phyloP scores from a whole-genome alignment of 2,797 vertebrate species.

The Meriones psammophilus region DNA sequence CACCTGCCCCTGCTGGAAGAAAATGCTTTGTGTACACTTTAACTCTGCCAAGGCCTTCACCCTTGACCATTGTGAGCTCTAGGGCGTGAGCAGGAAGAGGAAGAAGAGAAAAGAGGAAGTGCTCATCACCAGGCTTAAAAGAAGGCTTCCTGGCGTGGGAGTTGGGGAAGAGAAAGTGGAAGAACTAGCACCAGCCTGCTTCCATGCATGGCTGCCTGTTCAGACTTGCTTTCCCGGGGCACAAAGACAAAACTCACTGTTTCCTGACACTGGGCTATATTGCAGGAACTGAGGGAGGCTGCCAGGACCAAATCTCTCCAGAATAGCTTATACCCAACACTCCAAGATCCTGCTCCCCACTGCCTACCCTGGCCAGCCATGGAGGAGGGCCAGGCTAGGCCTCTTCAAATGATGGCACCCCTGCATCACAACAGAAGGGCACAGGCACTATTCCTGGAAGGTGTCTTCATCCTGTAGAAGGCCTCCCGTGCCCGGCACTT shows the following conservation, averaged over 20 bases:
- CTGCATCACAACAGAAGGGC: neutral
- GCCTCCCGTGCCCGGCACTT: conserved; percentile 38
- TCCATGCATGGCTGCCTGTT: conserved; percentile 63
- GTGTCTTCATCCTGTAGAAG: conserved; percentile 52
- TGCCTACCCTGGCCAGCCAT: conserved; percentile 26
- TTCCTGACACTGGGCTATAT: conserved; percentile 65
- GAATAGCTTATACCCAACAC: conserved; percentile 1
- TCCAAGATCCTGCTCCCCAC: neutral
- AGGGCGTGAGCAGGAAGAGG: conserved; percentile 20
- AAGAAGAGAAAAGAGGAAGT: conserved; percentile 66
- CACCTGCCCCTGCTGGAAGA: conserved; percentile 36
- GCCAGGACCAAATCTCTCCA: conserved; percentile 57
- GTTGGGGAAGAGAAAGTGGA: conserved; percentile 63
- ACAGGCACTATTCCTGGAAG: conserved; percentile 73
- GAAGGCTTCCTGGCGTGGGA: conserved; percentile 68
- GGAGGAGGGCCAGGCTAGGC: neutral
- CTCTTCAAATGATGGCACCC: neutral
- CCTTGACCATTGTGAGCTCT: conserved; percentile 39
- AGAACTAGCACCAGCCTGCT: conserved; percentile 51
- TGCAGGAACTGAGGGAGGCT: conserved; percentile 28
- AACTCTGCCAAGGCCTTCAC: conserved; percentile 26
- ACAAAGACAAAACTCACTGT: conserved; percentile 74
- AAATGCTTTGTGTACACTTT: conserved; percentile 32
- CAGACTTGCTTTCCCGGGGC: conserved; percentile 61
- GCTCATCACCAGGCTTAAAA: conserved; percentile 58